Evolutionary conservation across 2,888 invertebrate species (phyloP), one percentile per base, ranked within the genome.

Genomic region (Scelioninae gen. 1): DNA sequence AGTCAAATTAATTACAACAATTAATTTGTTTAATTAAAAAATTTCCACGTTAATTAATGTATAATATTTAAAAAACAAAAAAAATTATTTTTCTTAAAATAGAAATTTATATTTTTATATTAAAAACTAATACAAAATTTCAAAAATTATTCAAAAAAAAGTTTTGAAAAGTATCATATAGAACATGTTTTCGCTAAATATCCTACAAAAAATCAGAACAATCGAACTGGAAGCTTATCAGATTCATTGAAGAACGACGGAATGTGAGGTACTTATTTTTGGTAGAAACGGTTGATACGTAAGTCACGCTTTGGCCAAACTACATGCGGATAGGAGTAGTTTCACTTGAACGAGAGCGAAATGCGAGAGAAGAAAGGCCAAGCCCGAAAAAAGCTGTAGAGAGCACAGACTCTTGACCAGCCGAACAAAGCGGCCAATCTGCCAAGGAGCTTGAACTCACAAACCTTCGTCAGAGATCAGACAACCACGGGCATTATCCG

Each of bases 381-480:
- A 29, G 71, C 51, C 65, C 51, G 62, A 69, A 71, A 58, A 75
- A 63, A 56, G 55, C 58, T 7, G 32, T 43, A 51, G 32, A 60
- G 56, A 40, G 62, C 51, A 43, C 55, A 63, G 69, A 65, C 65
- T 68, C 76, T 76, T 82, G 82, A 72, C 82, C 82, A 53, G 13
- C 40, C 45, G 55, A 66, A 82, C 76, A 82, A 82, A 82, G 76
- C 60, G 55, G 62, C 76, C 81, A 75, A 75, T 81, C 75, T 76
- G 69, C 75, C 13, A 45, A 40, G 65, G 43, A 75, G 58, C 62
- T 68, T 63, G 34, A 75, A 56, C 74, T 66, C 47, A 65, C 81
- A 71, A 82, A 72, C 82, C 71, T 72, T 72, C 82, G 76, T 65
- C 76, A 56, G 45, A 62, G 60, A 82, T 82, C 62, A 66, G 65